These are phyloP conservation scores for Nephila pilipes DNA, from an alignment of 1,140 invertebrate species.

Conservation along the genomic window DNA sequence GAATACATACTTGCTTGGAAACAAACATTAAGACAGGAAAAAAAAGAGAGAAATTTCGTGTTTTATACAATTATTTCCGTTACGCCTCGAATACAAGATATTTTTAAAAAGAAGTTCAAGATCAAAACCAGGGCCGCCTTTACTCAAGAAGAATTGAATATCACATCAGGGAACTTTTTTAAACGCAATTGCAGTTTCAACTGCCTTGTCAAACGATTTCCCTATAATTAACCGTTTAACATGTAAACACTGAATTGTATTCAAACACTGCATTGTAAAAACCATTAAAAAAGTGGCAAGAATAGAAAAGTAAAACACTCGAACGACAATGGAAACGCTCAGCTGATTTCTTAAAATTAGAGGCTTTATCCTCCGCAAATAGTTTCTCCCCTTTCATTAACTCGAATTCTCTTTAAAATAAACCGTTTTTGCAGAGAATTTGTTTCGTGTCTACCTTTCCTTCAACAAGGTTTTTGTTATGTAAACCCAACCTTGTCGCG, in stretches of 20 bases:
- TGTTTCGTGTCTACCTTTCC: neutral
- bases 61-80: neutral
- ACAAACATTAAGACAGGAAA: too few relatives aligned
- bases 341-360: neutral
- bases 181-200: neutral
- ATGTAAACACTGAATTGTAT: neutral
- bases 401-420: neutral
- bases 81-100: neutral
- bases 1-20: too few relatives aligned
- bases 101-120: neutral
- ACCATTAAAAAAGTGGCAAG: neutral
- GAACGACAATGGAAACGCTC: neutral
- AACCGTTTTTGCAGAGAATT: neutral
- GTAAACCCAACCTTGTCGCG: neutral
- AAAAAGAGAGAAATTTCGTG: neutral
- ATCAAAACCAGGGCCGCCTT: neutral
- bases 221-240: constrained; percentile 27
- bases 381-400: neutral
- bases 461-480: neutral
- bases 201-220: neutral
- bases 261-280: neutral
- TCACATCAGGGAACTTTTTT: neutral
- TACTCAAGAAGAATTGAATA: neutral
- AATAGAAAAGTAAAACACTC: neutral
- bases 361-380: neutral